Percentiles rank a stretch among this genome's conserved stretches.
Conservation (phyloP, 2,797 vertebrate genomes). For the Macropodus opercularis region DNA sequence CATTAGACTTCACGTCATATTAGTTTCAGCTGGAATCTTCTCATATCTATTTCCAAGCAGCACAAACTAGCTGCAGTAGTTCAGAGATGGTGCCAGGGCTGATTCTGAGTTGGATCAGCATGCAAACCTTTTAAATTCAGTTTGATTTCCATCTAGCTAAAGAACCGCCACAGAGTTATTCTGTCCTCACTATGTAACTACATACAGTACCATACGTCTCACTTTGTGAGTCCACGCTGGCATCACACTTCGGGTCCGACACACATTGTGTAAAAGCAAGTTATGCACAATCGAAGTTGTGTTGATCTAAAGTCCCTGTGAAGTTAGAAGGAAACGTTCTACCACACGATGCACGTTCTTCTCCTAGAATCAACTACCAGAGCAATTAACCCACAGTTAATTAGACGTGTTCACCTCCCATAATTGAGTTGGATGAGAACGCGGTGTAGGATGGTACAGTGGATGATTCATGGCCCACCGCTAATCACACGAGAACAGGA, state of each 20-base stretch:
- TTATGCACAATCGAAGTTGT: constrained; percentile 4
- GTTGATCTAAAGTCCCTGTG: constrained; percentile 19
- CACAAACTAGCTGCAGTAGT: too few species aligned
- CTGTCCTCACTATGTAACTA: too few species aligned
- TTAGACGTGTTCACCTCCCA: constrained; percentile 69
- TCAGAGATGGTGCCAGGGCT: too few species aligned
- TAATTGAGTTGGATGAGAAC: constrained; percentile 65
- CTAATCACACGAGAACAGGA: constrained; percentile 76
- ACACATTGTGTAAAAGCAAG: not conserved
- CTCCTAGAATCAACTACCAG: constrained; percentile 50
- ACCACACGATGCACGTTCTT: constrained; percentile 52
- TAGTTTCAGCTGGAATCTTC: not conserved
- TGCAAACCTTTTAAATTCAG: too few species aligned
- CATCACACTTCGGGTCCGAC: not conserved
- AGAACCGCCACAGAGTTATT: too few species aligned
- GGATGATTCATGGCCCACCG: constrained; percentile 70
- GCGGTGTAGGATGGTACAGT: constrained; percentile 57
- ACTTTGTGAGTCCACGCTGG: too few species aligned
- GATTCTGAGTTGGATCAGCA: too few species aligned
- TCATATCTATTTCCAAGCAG: too few species aligned
- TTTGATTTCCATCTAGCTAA: too few species aligned
- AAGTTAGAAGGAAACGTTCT: constrained; percentile 44
- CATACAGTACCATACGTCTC: too few species aligned
- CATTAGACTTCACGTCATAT: not conserved
- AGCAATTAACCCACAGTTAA: constrained; percentile 79